Evolutionary conservation across 2,113 vertebrate species (phyloP), one percentile per base, ranked within the genome.

Genomic region (Malurus cyaneus): DNA sequence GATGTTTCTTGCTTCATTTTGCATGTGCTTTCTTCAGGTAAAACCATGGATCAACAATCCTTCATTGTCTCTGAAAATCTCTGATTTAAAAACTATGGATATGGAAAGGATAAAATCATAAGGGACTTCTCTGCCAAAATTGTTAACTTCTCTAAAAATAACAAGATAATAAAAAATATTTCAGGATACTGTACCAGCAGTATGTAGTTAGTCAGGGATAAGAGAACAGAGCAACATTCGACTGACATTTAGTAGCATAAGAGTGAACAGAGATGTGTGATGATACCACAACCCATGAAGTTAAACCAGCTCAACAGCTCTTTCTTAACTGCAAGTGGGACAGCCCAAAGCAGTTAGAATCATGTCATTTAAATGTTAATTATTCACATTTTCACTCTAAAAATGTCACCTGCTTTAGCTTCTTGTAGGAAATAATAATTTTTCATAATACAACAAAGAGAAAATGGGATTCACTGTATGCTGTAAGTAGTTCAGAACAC

Each of bases 161-260:
- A 71, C 41, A 92, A 89, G 57, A 91, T 70, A 88, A 61, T 32
- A 87, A 92, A 96, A 92, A 94, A 74, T n/a, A 88, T 41, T 95
- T 93, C 57, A 96, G 56, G 77, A 90, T 59, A 28, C 72, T 77
- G 39, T 59, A 93, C 34, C 69, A 57, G 53, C 65, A 84, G 80
- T 81, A 34, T 93, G 69, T 78, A 96, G 84, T 97, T 97, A 97
- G 52, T 41, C 36, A 83, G 42, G 34, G 24, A 88, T 94, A 83
- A 88, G 80, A 81, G 71, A 96, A 26, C 42, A 93, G 53, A 94
- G 16, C 26, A 87, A 84, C 21, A 9, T 91, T 97, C 88, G 69
- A 31, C 21, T 80, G 65, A 85, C 42, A 29, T n/a, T 14, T 8
- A 57, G 14, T 42, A 52, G 4, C 24, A 89, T 62, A 95, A 94